These are phyloP conservation scores for Ciconia stormi DNA, from an alignment of 2,113 vertebrate species.

Conservation along the genomic window DNA sequence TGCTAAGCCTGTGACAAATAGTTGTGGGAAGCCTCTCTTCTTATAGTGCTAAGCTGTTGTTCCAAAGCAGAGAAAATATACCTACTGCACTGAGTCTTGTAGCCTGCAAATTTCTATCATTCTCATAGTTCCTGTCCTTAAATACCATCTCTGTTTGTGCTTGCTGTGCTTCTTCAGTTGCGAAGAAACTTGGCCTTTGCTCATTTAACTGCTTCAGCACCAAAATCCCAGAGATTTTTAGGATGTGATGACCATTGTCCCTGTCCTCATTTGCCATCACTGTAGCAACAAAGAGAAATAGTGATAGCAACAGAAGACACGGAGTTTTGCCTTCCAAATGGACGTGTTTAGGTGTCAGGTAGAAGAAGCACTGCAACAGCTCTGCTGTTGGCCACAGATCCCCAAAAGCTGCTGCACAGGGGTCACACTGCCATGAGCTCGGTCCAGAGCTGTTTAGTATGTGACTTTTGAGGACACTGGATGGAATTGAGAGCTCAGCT, in stretches of 20 bases:
- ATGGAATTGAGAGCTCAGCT: not conserved
- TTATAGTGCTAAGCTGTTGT: not conserved
- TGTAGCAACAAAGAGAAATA: not conserved
- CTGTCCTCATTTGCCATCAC: not conserved
- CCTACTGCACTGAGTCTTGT: not conserved
- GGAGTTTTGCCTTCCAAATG: not conserved
- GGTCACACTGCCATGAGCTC: not conserved
- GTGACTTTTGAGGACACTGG: not conserved
- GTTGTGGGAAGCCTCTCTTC: not conserved
- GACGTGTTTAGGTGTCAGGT: not conserved
- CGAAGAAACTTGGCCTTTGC: not conserved
- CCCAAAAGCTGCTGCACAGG: not conserved
- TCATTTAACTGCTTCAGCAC: not conserved
- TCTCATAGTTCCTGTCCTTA: not conserved
- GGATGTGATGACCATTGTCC: not conserved
- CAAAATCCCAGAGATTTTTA: not conserved
- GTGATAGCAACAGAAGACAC: not conserved
- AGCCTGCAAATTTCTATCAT: not conserved
- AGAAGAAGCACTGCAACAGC: not conserved
- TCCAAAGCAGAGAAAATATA: not conserved
- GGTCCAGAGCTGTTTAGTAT: not conserved
- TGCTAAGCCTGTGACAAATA: constrained; percentile 1
- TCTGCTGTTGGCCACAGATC: not conserved
- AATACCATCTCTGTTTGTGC: not conserved
- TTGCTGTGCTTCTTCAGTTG: not conserved